Evolutionary conservation across 1,140 invertebrate species (phyloP).

Genomic region (Pollicipes pollicipes): DNA sequence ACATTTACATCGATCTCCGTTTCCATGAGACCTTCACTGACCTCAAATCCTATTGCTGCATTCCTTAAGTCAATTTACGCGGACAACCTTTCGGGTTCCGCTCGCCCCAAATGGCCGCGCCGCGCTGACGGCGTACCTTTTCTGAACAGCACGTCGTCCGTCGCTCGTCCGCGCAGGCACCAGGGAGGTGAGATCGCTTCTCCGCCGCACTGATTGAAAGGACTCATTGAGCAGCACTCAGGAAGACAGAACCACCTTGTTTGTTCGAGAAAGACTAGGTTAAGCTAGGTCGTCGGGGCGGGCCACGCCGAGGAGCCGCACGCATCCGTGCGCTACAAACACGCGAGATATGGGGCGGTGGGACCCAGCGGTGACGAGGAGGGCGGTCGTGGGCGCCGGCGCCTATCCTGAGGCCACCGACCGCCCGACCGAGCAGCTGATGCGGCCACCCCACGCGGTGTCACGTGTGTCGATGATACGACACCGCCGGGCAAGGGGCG

Average conservation of each 20-base stretch:
- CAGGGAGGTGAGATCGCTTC: neutral
- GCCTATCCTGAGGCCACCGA: too few relatives aligned
- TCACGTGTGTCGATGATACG: too few relatives aligned
- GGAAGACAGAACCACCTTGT: conserved; percentile 1
- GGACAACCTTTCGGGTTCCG: neutral
- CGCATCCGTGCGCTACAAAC: too few relatives aligned
- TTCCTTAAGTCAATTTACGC: neutral
- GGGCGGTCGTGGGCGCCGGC: too few relatives aligned
- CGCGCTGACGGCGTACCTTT: too few relatives aligned
- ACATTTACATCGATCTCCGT: neutral
- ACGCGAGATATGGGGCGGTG: too few relatives aligned
- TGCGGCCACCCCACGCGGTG: too few relatives aligned
- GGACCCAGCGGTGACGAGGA: too few relatives aligned
- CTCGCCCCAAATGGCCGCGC: too few relatives aligned
- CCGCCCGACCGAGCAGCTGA: too few relatives aligned
- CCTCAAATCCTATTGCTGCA: neutral
- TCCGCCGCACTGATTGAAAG: neutral
- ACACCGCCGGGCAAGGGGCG: too few relatives aligned
- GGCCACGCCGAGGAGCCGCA: too few relatives aligned
- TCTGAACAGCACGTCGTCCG: neutral
- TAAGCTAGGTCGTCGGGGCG: neutral
- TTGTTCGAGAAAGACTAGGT: neutral
- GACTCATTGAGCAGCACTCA: neutral
- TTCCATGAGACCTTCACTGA: neutral
- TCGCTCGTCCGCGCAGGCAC: neutral